Base-by-base conservation (phyloP, 2,888 invertebrate genomes). In the Callyntrura guangdongensis region DNA sequence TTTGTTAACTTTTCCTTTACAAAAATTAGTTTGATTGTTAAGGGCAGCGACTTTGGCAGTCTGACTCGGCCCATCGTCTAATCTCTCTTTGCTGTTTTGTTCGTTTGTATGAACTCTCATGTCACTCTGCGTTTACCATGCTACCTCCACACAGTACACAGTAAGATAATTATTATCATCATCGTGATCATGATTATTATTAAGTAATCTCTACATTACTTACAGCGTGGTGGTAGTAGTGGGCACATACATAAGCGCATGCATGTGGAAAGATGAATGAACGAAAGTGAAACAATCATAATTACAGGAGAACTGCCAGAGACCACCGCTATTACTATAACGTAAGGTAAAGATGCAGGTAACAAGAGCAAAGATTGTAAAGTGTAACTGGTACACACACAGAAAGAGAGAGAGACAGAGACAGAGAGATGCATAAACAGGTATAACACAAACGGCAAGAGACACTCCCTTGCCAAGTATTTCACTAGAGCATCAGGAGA, bases 401-500 rank as follows among this genome's bases (percentile, higher is more conserved):
- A 64, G 2, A 17, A 17, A 36, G n/a, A 53, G n/a, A 53, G n/a
- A 14, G 53, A 53, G 53, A 53, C n/a, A 17, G 69, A 14, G 1
- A 45, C 5, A 64, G 14, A 59, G 45, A 25, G 49, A 85, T 69
- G 77, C 79, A 79, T 79, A 27, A 56, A 17, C 79, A 79, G 79
- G 56, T 79, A 79, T 79, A 79, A 79, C 79, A 79, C 77, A 45
- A 67, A 67, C 61, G 69, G 47, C 25, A 85, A 90, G 89, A 85
- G 90, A 90, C 90, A 90, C 90, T 90, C 90, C 90, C 90, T 90
- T 90, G 25, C 86, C 64, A 90, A 72, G 69, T 86, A 90, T 90
- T 86, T 79, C 17, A 67, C 9, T 25, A 47, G 45, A 74, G 36
- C 27, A 67, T 67, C 20, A 72, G n/a, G n/a, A 74, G 45, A 47